Percentiles rank a stretch among this genome's conserved stretches.
These are phyloP conservation scores for Papilio polytes DNA, from an alignment of 1,140 invertebrate species.

Conservation along the genomic window DNA sequence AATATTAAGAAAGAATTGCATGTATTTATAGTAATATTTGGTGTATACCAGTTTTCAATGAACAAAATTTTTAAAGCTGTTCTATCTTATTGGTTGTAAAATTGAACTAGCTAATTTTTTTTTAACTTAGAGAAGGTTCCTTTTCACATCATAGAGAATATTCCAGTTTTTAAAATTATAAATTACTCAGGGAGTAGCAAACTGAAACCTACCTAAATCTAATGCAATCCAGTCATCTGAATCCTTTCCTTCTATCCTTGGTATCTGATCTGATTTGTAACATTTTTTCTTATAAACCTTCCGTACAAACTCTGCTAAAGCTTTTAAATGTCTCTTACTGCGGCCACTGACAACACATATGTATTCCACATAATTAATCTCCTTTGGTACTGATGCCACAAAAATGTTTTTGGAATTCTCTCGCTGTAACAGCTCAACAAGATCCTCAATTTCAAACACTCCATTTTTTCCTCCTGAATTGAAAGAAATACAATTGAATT, in stretches of 20 bases:
- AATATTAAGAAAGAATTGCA: neutral
- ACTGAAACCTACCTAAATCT: conserved; percentile 89
- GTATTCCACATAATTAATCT: conserved; percentile 92
- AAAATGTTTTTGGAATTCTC: conserved; percentile 93
- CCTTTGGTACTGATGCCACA: conserved; percentile 90
- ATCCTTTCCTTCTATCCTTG: conserved; percentile 90
- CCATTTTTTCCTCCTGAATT: conserved; percentile 90
- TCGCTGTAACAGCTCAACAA: conserved; percentile 89
- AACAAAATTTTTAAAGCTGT: no score
- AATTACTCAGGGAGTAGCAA: neutral
- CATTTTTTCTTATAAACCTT: conserved; percentile 92
- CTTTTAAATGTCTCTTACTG: conserved; percentile 90
- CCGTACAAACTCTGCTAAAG: conserved; percentile 90
- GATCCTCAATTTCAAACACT: conserved; percentile 94
- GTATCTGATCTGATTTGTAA: conserved; percentile 86
- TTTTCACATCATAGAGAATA: no score
- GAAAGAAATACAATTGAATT: conserved; percentile 41
- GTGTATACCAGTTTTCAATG: no score
- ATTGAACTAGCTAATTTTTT: no score
- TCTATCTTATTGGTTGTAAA: no score
- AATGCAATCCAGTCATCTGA: conserved; percentile 94
- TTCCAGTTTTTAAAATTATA: no score
- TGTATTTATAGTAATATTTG: no score
- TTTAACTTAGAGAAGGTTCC: no score
- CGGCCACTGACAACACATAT: conserved; percentile 91